phyloP scores from a whole-genome alignment of 2,113 vertebrate genomes.

The Pedetes capensis region DNA sequence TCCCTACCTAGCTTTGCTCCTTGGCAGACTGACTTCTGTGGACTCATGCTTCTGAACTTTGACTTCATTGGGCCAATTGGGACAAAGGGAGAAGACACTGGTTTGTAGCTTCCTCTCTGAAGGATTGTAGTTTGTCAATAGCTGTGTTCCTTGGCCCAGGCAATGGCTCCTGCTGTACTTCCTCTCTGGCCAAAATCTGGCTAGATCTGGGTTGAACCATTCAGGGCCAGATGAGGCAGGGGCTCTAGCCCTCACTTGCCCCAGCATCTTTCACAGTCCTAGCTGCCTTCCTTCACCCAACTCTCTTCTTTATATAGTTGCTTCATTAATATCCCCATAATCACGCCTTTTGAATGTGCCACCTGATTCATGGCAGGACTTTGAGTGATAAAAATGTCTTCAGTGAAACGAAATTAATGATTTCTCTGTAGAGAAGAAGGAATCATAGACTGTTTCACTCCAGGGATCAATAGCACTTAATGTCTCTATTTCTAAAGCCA shows the following conservation, averaged over 20 bases:
- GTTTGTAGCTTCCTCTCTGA: neutral
- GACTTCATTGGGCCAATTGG: neutral
- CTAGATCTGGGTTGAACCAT: neutral
- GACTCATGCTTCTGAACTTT: neutral
- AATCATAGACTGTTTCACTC: conserved; percentile 54
- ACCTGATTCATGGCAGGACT: conserved; percentile 27
- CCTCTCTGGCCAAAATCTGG: neutral
- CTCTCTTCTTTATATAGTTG: neutral
- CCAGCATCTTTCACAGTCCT: neutral
- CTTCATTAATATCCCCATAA: neutral
- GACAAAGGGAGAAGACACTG: neutral
- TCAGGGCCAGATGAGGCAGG: rapidly evolving
- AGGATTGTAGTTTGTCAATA: neutral
- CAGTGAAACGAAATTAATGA: conserved; percentile 61
- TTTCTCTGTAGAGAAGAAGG: conserved; percentile 48
- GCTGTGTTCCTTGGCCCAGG: neutral
- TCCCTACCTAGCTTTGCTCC: neutral
- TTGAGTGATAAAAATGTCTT: conserved; percentile 51
- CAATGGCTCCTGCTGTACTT: neutral
- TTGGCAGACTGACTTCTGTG: neutral
- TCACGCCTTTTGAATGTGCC: neutral
- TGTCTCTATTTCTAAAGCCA: conserved; percentile 53
- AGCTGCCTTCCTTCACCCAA: neutral
- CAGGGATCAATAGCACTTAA: conserved; percentile 52
- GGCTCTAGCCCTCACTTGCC: too few species aligned